Evolutionary conservation across 2,888 invertebrate species (phyloP).

Genomic region (Aspidiotus destructor): DNA sequence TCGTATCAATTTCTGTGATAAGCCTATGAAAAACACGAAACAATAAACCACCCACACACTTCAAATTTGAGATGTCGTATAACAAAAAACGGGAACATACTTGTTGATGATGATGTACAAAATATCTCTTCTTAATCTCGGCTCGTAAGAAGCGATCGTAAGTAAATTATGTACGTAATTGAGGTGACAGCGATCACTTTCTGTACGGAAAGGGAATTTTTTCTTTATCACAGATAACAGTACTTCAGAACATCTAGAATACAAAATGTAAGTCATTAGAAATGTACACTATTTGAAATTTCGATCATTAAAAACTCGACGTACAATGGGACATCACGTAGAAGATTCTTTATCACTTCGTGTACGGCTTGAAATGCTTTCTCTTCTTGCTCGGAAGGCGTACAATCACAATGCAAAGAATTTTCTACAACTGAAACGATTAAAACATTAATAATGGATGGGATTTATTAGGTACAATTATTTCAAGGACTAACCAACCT

Average conservation of each 20-base stretch:
- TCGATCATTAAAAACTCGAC: conserved; percentile 36
- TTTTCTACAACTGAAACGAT: conserved; percentile 43
- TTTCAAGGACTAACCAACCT: conserved; percentile 41
- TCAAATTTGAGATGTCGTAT: too few relatives aligned
- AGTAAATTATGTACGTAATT: conserved; percentile 70
- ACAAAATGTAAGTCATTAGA: conserved; percentile 34
- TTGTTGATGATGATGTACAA: conserved; percentile 65
- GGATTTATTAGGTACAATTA: neutral
- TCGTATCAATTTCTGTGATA: conserved; percentile 53
- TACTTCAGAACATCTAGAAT: conserved; percentile 58
- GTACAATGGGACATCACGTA: conserved; percentile 53
- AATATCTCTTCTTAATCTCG: conserved; percentile 57
- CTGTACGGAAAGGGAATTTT: conserved; percentile 68
- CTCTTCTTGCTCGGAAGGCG: conserved; percentile 49
- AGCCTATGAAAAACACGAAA: too few relatives aligned
- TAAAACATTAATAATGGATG: conserved; percentile 31
- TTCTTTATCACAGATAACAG: conserved; percentile 54
- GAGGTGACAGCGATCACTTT: conserved; percentile 56
- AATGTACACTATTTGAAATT: conserved; percentile 14
- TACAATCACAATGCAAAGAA: conserved; percentile 52
- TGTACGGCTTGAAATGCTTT: conserved; percentile 57
- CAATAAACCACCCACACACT: too few relatives aligned
- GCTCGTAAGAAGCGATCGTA: conserved; percentile 63
- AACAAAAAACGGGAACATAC: conserved; percentile 45
- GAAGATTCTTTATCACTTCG: conserved; percentile 44